phyloP scores from a whole-genome alignment of 2,113 vertebrate species.

The Herpailurus yagouaroundi region DNA sequence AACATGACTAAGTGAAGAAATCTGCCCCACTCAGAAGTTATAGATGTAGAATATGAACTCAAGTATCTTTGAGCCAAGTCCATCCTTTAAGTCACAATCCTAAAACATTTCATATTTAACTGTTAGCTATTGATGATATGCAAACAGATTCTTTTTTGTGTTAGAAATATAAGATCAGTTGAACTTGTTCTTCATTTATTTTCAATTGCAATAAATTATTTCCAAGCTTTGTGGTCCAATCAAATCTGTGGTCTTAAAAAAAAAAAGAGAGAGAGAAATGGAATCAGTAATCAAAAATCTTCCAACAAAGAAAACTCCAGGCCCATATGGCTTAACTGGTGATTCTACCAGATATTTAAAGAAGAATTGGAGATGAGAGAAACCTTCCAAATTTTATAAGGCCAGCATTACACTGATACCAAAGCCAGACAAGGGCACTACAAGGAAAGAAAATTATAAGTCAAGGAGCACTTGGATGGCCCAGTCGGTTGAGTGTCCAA shows the following conservation, averaged over 20 bases:
- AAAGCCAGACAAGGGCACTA: neutral
- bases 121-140: constrained; percentile 2
- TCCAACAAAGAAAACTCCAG: neutral
- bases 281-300: neutral
- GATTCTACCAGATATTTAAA: neutral
- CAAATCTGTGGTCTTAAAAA: neutral
- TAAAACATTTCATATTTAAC: constrained; percentile 1
- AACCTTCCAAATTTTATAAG: neutral
- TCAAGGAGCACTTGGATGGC: too few relatives aligned
- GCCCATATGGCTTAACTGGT: neutral
- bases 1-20: neutral
- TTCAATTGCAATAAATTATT: neutral
- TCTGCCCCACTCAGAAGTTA: neutral
- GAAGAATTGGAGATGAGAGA: neutral
- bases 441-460: neutral
- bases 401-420: neutral
- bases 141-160: neutral
- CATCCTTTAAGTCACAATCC: neutral
- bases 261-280: neutral
- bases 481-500: too few relatives aligned
- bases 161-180: neutral
- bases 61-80: neutral
- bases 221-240: neutral
- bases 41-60: neutral
- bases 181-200: neutral